Base-by-base conservation (phyloP, 2,113 vertebrate genomes). In the Brachirus orientalis region DNA sequence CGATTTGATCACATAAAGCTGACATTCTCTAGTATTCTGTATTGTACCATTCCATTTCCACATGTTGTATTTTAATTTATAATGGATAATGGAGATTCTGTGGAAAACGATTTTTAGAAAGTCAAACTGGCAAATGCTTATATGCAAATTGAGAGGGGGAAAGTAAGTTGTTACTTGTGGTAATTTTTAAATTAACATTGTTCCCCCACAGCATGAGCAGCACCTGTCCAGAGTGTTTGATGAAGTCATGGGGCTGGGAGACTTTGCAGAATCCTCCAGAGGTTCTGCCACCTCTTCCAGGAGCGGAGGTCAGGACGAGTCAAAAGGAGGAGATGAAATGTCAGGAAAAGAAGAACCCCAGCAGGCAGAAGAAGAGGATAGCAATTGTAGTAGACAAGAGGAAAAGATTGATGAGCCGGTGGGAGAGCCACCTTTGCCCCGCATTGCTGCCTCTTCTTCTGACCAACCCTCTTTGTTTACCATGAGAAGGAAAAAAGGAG, bases 201-300 rank as follows among this genome's bases (percentile, higher is more conserved):
- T n/a, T 40, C n/a, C 7, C 40, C 4, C 44, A 7, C 81, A 90
- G 90, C 85, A 90, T 10, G 85, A 91, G 10, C 47, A 86, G 72
- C 88, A 47, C 13, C 71, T 90, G 54, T 90, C 88, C 37, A 80
- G 84, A 67, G 76, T 86, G 3, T 91, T 91, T 60, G 90, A 91
- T 14, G 85, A 89, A 68, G 90, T 90, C 46, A 90, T 90, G 88
- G 89, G 89, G 0, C 68, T 91, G 37, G 87, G 89, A 59, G 60
- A 86, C 14, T 90, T 86, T 5, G 87, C 87, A 0, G 88, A 91
- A 38, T 84, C 83, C 35, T 86, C 90, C 20, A 70, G 68, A 16
- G 81, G 85, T 36, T 91, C 88, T n/a, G 77, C 67, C 17, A 47
- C 63, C 11, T 90, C 89, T 4, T 86, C 86, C 9, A 86, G 55